These are phyloP conservation scores for Pollenia griseotomentosa DNA, from an alignment of 2,888 invertebrate species.

Conservation along the genomic window DNA sequence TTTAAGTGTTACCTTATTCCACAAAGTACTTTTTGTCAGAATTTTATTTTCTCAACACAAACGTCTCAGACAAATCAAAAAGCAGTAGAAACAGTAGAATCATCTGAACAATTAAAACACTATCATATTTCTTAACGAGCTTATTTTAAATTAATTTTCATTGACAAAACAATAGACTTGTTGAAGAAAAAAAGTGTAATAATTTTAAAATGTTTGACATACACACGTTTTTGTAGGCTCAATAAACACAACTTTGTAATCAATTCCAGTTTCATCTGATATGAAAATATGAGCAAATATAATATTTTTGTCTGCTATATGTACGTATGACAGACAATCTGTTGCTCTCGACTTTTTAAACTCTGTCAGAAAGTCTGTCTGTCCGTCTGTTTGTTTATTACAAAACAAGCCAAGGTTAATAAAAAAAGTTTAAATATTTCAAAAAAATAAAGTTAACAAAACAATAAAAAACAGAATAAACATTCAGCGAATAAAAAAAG, in stretches of 20 bases:
- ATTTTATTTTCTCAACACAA: neutral
- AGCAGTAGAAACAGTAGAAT: conserved; percentile 39
- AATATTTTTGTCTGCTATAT: conserved; percentile 9
- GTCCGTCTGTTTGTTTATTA: conserved; percentile 3
- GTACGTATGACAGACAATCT: neutral
- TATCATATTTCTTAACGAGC: conserved; percentile 66
- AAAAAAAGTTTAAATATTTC: conserved; percentile 53
- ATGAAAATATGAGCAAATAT: conserved; percentile 35
- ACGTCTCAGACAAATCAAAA: neutral
- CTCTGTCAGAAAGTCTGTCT: too few relatives aligned
- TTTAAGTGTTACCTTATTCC: neutral
- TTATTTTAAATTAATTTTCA: conserved; percentile 42
- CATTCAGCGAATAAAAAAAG: conserved; percentile 43
- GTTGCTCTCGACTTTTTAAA: neutral
- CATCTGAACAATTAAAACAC: conserved; percentile 65
- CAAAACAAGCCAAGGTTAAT: conserved; percentile 63
- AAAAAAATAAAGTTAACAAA: conserved; percentile 43
- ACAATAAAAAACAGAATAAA: conserved; percentile 28
- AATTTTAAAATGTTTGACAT: neutral
- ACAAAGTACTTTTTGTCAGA: neutral
- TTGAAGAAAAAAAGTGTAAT: conserved; percentile 6
- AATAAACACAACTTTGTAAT: conserved; percentile 37
- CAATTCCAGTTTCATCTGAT: conserved; percentile 63
- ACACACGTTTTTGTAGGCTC: conserved; percentile 42
- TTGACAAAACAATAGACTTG: conserved; percentile 60